Conservation (phyloP, 2,797 vertebrate species). For the Chanos chanos region DNA sequence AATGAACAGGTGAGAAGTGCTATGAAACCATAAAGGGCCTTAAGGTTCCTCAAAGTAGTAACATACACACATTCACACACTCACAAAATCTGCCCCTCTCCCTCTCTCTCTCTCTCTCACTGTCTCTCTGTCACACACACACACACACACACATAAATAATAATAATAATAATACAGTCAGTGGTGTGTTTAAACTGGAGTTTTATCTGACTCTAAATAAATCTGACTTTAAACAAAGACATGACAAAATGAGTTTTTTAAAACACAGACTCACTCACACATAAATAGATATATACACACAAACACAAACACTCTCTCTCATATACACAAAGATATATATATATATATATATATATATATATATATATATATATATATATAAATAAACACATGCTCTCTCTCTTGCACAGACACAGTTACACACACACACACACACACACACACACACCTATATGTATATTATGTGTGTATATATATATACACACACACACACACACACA, state of each 20-base stretch:
- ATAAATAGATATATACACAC: not conserved
- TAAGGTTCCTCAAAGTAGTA: slow-evolving; percentile 44
- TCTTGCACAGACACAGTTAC: not conserved
- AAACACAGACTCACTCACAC: not conserved
- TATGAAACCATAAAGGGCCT: slow-evolving; percentile 50
- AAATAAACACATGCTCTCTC: too few relatives aligned
- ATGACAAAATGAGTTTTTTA: too few relatives aligned
- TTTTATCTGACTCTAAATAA: too few relatives aligned
- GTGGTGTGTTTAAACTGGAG: too few relatives aligned
- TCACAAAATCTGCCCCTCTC: slow-evolving; percentile 2
- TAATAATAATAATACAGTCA: not conserved
- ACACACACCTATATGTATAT: slow-evolving; percentile 4
- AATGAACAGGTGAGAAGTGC: slow-evolving; percentile 62
- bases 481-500: not conserved
- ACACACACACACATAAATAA: not conserved
- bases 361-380: too few relatives aligned
- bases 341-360: too few relatives aligned
- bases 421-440: slow-evolving; percentile 21
- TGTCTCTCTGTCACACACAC: not conserved
- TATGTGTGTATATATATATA: too few relatives aligned
- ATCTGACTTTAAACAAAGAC: too few relatives aligned
- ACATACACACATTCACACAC: slow-evolving; percentile 22
- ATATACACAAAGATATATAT: too few relatives aligned
- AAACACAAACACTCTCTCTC: not conserved
- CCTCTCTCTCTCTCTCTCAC: not conserved